Percentiles rank a stretch among this genome's conserved stretches.
These are phyloP conservation scores for Mesorhabditis spiculigera DNA, from an alignment of 2,888 invertebrate genomes.

Conservation along the genomic window DNA sequence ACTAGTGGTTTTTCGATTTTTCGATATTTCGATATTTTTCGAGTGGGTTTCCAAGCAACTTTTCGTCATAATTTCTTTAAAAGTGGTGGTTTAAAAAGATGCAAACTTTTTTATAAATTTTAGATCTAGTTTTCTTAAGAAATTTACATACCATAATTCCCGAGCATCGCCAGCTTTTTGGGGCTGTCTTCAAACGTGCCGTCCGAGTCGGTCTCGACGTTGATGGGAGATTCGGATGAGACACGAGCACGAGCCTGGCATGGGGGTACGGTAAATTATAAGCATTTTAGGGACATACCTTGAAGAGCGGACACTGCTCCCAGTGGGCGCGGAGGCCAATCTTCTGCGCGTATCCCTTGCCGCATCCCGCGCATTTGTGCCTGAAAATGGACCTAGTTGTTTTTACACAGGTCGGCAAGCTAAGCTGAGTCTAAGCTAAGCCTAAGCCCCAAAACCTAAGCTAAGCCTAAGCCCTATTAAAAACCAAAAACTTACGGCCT, in stretches of 20 bases:
- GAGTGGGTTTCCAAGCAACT: no score
- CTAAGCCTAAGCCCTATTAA: no score
- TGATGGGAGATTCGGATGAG: constrained; percentile 20
- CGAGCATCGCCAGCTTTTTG: background rate
- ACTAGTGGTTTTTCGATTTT: no score
- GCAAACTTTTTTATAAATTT: no score
- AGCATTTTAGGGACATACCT: background rate
- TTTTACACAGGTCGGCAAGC: no score
- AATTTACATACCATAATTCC: background rate
- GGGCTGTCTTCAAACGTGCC: constrained; percentile 10
- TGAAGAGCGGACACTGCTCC: constrained; percentile 44
- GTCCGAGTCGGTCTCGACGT: constrained; percentile 19
- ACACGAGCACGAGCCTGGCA: constrained; percentile 14
- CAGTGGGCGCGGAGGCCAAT: constrained; percentile 53
- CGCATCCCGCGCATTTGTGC: constrained; percentile 51
- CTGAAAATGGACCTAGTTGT: constrained; percentile 10
- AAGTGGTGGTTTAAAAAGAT: no score
- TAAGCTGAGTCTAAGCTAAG: no score
- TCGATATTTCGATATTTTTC: no score
- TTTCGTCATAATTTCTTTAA: no score
- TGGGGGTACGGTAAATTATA: background rate
- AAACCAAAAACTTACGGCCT: constrained; percentile 28
- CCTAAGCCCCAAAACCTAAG: no score
- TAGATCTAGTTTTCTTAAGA: background rate
- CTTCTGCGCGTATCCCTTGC: constrained; percentile 51